Evolutionary conservation across 2,797 vertebrate species (phyloP).

Genomic region (Liparis tanakae): DNA sequence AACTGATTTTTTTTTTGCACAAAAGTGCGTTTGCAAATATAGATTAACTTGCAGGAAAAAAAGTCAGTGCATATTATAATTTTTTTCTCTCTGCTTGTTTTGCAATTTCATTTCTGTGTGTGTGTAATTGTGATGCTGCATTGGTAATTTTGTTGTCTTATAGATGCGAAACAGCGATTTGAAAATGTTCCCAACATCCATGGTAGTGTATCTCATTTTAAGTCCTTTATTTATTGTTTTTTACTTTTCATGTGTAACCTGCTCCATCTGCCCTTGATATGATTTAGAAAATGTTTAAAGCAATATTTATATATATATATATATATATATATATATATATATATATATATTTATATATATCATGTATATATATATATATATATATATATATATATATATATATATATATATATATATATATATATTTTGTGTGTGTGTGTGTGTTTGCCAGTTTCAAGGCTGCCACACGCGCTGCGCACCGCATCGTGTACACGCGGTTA

Average conservation of each 20-base stretch:
- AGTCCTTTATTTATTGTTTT: constrained; percentile 60
- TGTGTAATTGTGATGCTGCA: constrained; percentile 84
- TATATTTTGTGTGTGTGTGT: not conserved
- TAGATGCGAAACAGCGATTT: constrained; percentile 90
- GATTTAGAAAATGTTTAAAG: constrained; percentile 26
- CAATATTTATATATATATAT: too few relatives aligned
- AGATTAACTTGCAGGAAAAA: constrained; percentile 67
- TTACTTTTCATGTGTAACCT: constrained; percentile 63
- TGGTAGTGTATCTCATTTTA: constrained; percentile 89
- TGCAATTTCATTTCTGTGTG: constrained; percentile 53
- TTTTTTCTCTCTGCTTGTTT: constrained; percentile 51
- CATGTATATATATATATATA: too few relatives aligned
- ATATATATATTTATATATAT: too few relatives aligned
- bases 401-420: too few relatives aligned
- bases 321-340: too few relatives aligned
- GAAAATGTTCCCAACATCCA: constrained; percentile 90
- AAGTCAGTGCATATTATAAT: constrained; percentile 74
- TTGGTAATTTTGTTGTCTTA: constrained; percentile 90
- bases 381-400: too few relatives aligned
- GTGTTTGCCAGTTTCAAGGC: constrained; percentile 29
- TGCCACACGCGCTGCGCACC: constrained; percentile 38
- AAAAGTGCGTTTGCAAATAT: constrained; percentile 52
- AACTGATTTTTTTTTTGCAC: constrained; percentile 48
- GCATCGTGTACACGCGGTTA: constrained; percentile 15
- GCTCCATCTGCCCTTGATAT: constrained; percentile 42